These are phyloP conservation scores for Drosophila virilis DNA, from an alignment of 1,140 invertebrate genomes.

Conservation along the genomic window DNA sequence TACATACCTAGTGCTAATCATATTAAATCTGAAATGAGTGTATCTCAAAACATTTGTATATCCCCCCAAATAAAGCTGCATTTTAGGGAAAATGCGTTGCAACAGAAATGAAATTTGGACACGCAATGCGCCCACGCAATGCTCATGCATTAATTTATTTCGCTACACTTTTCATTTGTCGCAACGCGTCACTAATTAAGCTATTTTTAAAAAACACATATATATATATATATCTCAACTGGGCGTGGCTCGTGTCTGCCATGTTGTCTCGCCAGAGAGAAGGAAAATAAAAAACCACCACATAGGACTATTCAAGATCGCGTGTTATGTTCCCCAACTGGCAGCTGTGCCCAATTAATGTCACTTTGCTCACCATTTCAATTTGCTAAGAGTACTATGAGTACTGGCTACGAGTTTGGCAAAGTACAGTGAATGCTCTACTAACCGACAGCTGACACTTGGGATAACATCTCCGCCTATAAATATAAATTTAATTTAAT, in stretches of 20 bases:
- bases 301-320: constrained; percentile 55
- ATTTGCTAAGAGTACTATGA: constrained; percentile 23
- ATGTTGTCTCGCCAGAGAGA: constrained; percentile 50
- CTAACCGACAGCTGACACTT: not conserved
- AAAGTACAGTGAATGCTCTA: not conserved
- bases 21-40: constrained; percentile 13
- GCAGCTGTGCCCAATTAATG: constrained; percentile 74
- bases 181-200: constrained; percentile 73
- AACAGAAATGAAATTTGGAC: constrained; percentile 31
- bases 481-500: too few species aligned
- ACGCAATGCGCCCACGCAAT: constrained; percentile 49
- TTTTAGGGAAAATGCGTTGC: constrained; percentile 7
- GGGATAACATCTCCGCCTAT: too few species aligned
- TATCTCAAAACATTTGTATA: not conserved
- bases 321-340: constrained; percentile 41
- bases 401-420: not conserved
- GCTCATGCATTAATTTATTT: constrained; percentile 55
- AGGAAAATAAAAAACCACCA: constrained; percentile 8
- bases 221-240: constrained; percentile 18
- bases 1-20: constrained; percentile 12
- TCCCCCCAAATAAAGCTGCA: constrained; percentile 48
- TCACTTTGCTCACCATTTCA: constrained; percentile 57
- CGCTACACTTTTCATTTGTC: constrained; percentile 58
- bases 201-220: constrained; percentile 57
- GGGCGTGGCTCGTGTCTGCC: constrained; percentile 57